These are phyloP conservation scores for Bombycilla garrulus DNA, from an alignment of 2,113 vertebrate species.

Conservation along the genomic window DNA sequence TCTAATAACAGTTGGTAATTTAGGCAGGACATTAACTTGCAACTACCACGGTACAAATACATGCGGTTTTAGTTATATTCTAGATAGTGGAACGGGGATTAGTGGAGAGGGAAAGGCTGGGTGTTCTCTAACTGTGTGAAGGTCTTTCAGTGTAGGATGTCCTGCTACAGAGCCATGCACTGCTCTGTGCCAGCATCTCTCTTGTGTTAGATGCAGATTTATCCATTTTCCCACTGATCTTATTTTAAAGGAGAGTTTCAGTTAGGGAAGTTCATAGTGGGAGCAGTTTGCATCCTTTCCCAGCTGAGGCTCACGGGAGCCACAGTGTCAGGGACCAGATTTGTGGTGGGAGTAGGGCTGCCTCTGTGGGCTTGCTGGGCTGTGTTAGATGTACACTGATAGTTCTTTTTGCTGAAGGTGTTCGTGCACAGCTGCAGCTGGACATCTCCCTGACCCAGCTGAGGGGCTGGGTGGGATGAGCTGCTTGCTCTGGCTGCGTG, in stretches of 20 bases:
- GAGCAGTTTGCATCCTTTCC: neutral
- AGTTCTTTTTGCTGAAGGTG: neutral
- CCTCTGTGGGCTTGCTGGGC: neutral
- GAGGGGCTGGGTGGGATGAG: neutral
- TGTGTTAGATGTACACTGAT: neutral
- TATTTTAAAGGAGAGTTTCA: neutral
- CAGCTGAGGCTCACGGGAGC: accelerated
- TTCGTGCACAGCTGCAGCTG: neutral
- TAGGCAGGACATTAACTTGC: constrained; percentile 47
- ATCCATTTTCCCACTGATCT: neutral
- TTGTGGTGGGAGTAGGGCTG: neutral
- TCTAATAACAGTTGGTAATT: constrained; percentile 60
- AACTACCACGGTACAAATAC: constrained; percentile 51
- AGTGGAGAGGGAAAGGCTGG: neutral
- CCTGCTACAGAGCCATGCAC: neutral
- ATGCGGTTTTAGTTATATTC: neutral
- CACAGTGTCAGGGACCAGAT: accelerated
- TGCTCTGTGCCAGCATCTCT: neutral
- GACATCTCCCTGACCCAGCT: neutral
- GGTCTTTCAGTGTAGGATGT: neutral
- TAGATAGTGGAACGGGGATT: neutral
- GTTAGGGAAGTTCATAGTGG: neutral
- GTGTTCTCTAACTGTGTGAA: neutral
- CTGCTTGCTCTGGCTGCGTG: neutral
- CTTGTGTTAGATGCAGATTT: neutral